Percentiles rank a stretch among this genome's conserved stretches.
phyloP scores from a whole-genome alignment of 53 echinoderm and acorn worm genomes.

The Apostichopus leukothele region DNA sequence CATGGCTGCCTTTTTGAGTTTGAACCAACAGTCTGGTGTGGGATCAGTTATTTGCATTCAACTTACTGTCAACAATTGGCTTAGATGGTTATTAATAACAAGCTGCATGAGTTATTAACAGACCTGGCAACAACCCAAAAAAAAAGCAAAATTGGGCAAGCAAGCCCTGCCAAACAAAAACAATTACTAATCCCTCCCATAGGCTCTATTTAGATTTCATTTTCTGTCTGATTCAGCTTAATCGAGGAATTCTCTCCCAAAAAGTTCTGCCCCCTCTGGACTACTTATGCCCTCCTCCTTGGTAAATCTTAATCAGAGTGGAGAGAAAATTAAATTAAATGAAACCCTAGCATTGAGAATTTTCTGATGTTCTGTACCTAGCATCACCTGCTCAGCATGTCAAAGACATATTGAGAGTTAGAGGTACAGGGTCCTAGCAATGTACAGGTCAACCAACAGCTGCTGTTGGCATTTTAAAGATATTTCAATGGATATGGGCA shows the following conservation, averaged over 20 bases:
- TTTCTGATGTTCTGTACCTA: neutral
- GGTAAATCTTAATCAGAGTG: constrained; percentile 10
- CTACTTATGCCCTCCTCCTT: neutral
- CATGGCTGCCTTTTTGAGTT: too few relatives aligned
- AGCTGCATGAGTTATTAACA: too few relatives aligned
- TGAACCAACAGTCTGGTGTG: too few relatives aligned
- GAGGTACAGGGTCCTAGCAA: neutral
- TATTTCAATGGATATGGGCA: too few relatives aligned
- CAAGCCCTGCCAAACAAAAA: too few relatives aligned
- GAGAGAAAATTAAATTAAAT: constrained; percentile 32
- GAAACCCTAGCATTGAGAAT: constrained; percentile 14
- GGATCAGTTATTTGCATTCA: too few relatives aligned
- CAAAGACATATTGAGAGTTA: neutral
- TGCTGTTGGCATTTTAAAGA: too few relatives aligned
- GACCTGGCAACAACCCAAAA: too few relatives aligned
- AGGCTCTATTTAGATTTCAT: neutral
- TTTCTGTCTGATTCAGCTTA: neutral
- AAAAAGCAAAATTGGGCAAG: too few relatives aligned
- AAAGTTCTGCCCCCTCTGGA: neutral
- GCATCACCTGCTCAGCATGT: constrained; percentile 25
- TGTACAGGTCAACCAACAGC: neutral
- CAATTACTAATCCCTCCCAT: neutral
- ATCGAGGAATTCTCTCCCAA: neutral
- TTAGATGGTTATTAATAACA: too few relatives aligned
- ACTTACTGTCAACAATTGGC: too few relatives aligned